A percentile compares a stretch with the other conserved stretches of the same genome.
Evolutionary conservation across 1,140 invertebrate genomes (phyloP).

Genomic region (Rhopalosiphum maidis): DNA sequence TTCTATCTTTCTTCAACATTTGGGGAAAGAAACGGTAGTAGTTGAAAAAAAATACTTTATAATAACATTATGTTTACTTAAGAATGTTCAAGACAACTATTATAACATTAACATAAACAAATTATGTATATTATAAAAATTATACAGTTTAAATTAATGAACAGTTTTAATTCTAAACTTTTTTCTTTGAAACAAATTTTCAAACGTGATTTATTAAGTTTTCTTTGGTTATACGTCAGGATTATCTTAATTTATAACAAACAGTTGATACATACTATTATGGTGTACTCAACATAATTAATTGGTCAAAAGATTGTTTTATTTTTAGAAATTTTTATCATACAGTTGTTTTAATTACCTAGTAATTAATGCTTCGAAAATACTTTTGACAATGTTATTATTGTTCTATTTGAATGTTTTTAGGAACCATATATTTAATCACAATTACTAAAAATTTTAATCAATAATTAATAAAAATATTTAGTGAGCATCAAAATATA

Average conservation of each 20-base stretch:
- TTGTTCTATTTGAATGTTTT: neutral
- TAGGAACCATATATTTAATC: neutral
- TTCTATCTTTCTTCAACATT: neutral
- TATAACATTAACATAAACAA: neutral
- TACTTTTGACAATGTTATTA: neutral
- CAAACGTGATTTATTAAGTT: neutral
- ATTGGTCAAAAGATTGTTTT: neutral
- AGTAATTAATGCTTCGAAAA: neutral
- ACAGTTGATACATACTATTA: neutral
- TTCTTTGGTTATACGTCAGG: neutral
- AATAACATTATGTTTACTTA: neutral
- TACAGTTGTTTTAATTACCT: neutral
- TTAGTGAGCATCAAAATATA: neutral
- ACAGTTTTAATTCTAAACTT: neutral
- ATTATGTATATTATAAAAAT: neutral
- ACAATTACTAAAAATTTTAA: neutral
- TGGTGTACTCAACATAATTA: neutral
- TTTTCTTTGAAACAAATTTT: neutral
- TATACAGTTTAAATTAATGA: neutral
- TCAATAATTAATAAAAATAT: neutral
- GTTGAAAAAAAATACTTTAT: neutral
- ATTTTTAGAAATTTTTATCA: neutral
- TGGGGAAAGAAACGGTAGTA: neutral
- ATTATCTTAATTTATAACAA: neutral
- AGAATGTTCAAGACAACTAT: neutral